Percentiles rank a stretch among this genome's conserved stretches.
phyloP scores from a whole-genome alignment of 2,888 invertebrate genomes.

The Synanthedon myopaeformis region DNA sequence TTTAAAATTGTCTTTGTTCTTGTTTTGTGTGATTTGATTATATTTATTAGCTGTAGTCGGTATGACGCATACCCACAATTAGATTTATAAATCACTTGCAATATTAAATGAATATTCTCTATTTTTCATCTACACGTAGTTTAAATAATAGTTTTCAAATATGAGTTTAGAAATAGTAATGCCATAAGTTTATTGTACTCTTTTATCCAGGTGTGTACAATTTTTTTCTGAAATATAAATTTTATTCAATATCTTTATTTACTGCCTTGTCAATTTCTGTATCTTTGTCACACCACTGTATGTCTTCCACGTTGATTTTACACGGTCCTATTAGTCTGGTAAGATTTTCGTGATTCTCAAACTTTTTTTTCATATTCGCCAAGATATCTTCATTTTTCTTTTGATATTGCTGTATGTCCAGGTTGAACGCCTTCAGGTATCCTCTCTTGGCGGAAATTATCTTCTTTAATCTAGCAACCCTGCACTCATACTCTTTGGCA shows the following conservation, averaged over 20 bases:
- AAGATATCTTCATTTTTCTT: conserved; percentile 52
- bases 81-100: conserved; percentile 21
- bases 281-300: conserved; percentile 37
- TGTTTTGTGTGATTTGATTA: conserved; percentile 9
- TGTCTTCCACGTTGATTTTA: conserved; percentile 26
- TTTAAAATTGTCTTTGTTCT: conserved; percentile 19
- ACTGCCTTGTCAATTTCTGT: conserved; percentile 33
- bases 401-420: conserved; percentile 56
- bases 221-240: conserved; percentile 65
- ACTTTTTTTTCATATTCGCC: conserved; percentile 34
- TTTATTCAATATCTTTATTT: conserved; percentile 50
- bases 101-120: conserved; percentile 38
- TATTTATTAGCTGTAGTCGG: not conserved
- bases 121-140: conserved; percentile 52
- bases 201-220: conserved; percentile 63
- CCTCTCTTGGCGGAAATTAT: conserved; percentile 47
- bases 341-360: conserved; percentile 36
- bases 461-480: conserved; percentile 44
- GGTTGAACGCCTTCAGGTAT: conserved; percentile 49
- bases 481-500: conserved; percentile 50
- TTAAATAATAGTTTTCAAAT: conserved; percentile 36
- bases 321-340: conserved; percentile 20
- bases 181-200: conserved; percentile 59
- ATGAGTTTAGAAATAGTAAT: conserved; percentile 46
- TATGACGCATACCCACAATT: conserved; percentile 31